Evolutionary conservation across 1,140 invertebrate species (phyloP), one percentile per base, ranked within the genome.

Genomic region (Agrilus planipennis): DNA sequence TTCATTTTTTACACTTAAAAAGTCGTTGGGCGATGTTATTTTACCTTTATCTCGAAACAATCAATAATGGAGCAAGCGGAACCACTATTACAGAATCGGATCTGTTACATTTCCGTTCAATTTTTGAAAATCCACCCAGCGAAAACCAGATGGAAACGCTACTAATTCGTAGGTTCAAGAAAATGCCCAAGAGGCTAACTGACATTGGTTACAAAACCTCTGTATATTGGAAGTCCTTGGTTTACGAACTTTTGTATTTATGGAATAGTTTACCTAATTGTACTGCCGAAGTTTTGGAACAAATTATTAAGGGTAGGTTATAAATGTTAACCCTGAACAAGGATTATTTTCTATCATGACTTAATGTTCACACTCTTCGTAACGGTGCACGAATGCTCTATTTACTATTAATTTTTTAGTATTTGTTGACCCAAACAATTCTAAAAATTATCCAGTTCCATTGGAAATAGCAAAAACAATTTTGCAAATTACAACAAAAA

Each of bases 231-330:
- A 68, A 69, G 42, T 55, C 83, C 22, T 62, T 81, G 10, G 65
- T 74, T 20, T 75, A 78, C 51, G 81, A 84, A 57, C 62, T 82
- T 47, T 60, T 84, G 3, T 83, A 80, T 46, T 59, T 84, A 17
- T 84, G 80, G 80, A 81, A 82, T 53, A 71, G 77, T 3, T 59
- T 84, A 46, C 70, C 78, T 2, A 76, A 74, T 15, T 79, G 77
- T 56, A 69, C 61, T 3, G 27, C 38, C 1, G 61, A 68, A 19
- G 63, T 71, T 34, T 49, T 77, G 2, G 45, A 55, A 5, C 49
- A 29, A 11, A 71, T 77, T 47, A 50, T 72, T 30, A 40, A 49
- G 46, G 69, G 71, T 73, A 48, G 47, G 42, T 48, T n/a, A n/a
- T n/a, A n/a, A n/a, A n/a, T n/a, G n/a, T n/a, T n/a, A n/a, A n/a